Percentiles rank a stretch among this genome's conserved stretches.
Evolutionary conservation across 2,888 invertebrate species (phyloP).

Genomic region (Bembecia ichneumoniformis): DNA sequence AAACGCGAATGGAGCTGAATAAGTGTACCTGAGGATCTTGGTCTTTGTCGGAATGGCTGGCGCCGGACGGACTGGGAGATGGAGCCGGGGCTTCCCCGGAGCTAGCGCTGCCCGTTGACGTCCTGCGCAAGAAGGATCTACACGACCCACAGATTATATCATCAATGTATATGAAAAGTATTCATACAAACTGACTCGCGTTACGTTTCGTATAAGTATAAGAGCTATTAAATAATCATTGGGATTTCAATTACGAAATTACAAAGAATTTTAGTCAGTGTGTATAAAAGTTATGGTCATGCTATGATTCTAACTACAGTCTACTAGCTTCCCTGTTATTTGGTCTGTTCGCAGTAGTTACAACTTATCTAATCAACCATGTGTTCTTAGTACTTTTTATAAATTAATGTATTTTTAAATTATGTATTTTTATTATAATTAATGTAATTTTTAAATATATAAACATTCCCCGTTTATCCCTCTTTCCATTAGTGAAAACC

Average conservation of each 20-base stretch:
- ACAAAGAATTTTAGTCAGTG: neutral
- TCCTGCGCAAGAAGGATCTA: conserved; percentile 69
- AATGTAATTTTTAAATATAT: too few species aligned
- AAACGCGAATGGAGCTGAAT: too few species aligned
- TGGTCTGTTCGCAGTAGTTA: too few species aligned
- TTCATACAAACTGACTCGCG: conserved; percentile 41
- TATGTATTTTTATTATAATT: too few species aligned
- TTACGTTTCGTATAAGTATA: neutral
- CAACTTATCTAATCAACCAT: too few species aligned
- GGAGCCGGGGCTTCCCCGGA: conserved; percentile 65
- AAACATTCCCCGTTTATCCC: too few species aligned
- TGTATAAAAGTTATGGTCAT: neutral
- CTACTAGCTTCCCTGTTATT: neutral
- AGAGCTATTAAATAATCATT: neutral
- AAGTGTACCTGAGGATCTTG: conserved; percentile 81
- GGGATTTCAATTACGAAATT: neutral
- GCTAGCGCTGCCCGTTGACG: conserved; percentile 65
- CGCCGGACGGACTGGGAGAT: conserved; percentile 89
- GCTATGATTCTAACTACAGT: neutral
- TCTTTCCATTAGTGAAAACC: too few species aligned
- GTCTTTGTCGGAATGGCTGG: conserved; percentile 91
- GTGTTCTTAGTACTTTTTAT: too few species aligned
- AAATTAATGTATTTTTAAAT: too few species aligned
- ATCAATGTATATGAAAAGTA: conserved; percentile 45
- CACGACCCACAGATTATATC: conserved; percentile 62